These are phyloP conservation scores for Stenopsyche tienmushanensis DNA, from an alignment of 1,140 invertebrate species.

Conservation along the genomic window DNA sequence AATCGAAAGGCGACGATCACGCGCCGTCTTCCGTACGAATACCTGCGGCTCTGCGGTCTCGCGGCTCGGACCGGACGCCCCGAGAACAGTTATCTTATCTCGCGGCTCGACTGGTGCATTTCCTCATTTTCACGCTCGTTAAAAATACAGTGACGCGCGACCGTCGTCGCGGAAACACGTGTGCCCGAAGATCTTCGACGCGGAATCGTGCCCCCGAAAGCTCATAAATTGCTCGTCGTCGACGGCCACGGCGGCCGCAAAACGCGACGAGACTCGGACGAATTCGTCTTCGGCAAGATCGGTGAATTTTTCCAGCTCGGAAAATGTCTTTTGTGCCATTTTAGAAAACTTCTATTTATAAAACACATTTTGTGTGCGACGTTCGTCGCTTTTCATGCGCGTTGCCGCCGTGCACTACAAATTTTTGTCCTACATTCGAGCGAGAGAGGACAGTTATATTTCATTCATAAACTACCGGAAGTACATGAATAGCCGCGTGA, in stretches of 20 bases:
- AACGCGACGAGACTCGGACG: not conserved
- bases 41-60: too few species aligned
- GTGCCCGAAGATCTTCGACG: too few species aligned
- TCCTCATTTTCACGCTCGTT: too few species aligned
- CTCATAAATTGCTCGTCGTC: too few species aligned
- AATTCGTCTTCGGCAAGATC: not conserved
- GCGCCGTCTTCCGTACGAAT: too few species aligned
- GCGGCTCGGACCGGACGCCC: not conserved
- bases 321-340: too few species aligned
- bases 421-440: not conserved
- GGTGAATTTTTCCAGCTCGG: too few species aligned
- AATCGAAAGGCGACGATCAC: too few species aligned
- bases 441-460: slow-evolving; percentile 10
- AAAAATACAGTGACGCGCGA: not conserved
- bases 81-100: not conserved
- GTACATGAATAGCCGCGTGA: slow-evolving; percentile 23
- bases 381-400: not conserved
- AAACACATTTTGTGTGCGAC: too few species aligned
- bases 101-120: not conserved
- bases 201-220: too few species aligned
- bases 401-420: not conserved
- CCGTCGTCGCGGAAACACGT: not conserved
- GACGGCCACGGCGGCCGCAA: not conserved
- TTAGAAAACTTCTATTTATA: not conserved
- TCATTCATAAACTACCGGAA: slow-evolving; percentile 34